Evolutionary conservation across 2,888 invertebrate genomes (phyloP).

Genomic region (Griposia aprilina): DNA sequence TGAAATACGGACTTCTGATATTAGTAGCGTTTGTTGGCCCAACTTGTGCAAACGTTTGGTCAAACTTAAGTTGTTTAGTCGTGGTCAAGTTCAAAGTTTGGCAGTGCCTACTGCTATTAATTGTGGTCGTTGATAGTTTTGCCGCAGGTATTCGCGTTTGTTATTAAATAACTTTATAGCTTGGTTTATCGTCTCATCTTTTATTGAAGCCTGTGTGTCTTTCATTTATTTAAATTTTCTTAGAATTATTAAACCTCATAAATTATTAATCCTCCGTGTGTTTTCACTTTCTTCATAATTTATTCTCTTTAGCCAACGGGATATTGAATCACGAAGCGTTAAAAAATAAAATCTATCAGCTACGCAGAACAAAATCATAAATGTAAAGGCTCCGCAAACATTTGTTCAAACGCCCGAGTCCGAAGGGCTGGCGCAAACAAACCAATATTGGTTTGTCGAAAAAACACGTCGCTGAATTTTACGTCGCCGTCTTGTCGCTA

Average conservation of each 20-base stretch:
- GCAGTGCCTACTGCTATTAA: not conserved
- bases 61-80: conserved; percentile 39
- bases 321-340: conserved; percentile 35
- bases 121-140: not conserved
- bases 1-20: conserved; percentile 70
- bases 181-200: not conserved
- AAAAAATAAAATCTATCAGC: conserved; percentile 57
- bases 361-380: conserved; percentile 52
- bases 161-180: not conserved
- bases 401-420: conserved; percentile 56
- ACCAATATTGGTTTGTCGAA: conserved; percentile 71
- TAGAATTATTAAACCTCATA: not conserved
- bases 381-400: conserved; percentile 61
- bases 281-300: conserved; percentile 3
- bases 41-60: conserved; percentile 61
- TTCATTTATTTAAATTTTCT: not conserved
- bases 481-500: conserved; percentile 80
- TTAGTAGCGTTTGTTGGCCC: conserved; percentile 62
- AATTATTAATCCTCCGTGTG: not conserved
- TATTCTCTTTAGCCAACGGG: conserved; percentile 17
- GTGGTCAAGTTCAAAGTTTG: not conserved
- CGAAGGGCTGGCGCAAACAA: conserved; percentile 64
- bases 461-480: conserved; percentile 74
- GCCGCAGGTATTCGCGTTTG: not conserved
- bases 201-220: not conserved